Base-by-base conservation (phyloP, 2,113 vertebrate species). In the Mola mola region DNA sequence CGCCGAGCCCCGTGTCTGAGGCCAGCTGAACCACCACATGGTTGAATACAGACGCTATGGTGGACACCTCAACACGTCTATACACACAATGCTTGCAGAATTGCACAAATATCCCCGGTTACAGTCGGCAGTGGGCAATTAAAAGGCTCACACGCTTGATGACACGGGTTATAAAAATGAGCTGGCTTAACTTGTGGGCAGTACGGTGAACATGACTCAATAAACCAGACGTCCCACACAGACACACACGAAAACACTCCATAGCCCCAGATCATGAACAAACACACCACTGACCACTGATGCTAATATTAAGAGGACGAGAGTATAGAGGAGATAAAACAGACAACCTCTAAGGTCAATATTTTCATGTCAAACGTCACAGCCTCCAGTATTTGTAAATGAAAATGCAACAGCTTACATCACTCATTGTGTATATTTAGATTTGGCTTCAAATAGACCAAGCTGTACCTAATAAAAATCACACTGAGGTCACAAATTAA, bases 171-270 rank as follows among this genome's bases (percentile, higher is more conserved):
- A n/a, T n/a, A 42, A 16, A 72, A 44, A 6, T 31, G 66, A 59
- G 37, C 44, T 6, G 19, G 7, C 73, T 40, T 42, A 44, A 67
- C 58, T 75, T 81, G 37, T 42, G 67, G 22, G 34, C 61, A 49
- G 4, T 21, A n/a, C 41, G 38, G 49, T 11, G 48, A 59, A 42
- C 12, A 10, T 3, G 44, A 43, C 66, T 64, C 55, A 71, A 65
- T 55, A 51, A 58, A 74, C 15, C 13, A 10, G 8, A 66, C 48
- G 40, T 56, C 28, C 41, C 56, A 56, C 21, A 52, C 22, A 66
- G 52, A 31, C 47, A 12, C 43, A 42, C 51, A 34, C n/a, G n/a
- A 29, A 10, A 17, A 20, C 3, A 1, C 36, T 26, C 6, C 5
- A 20, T 9, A 4, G 0, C 2, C 8, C 9, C 4, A 15, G 15